Evolutionary conservation across 2,888 invertebrate species (phyloP).

Genomic region (Cryptocephalus primarius): DNA sequence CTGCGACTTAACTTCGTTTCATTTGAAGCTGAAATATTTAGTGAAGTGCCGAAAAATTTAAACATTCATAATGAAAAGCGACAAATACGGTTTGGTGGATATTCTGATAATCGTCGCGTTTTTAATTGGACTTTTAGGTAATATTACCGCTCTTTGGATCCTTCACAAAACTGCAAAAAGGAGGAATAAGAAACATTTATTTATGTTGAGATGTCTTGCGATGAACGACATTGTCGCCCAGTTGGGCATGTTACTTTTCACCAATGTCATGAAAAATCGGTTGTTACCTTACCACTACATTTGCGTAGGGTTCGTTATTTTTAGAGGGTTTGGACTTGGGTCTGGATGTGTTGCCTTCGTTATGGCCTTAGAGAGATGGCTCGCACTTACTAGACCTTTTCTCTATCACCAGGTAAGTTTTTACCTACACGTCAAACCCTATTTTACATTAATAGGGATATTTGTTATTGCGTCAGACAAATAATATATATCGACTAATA

Average conservation of each 20-base stretch:
- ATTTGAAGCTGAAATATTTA: too few species aligned
- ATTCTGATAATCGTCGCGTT: constrained; percentile 31
- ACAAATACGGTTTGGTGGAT: background rate
- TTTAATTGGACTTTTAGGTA: constrained; percentile 60
- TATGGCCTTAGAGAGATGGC: constrained; percentile 80
- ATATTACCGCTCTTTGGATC: constrained; percentile 64
- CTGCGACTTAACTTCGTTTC: too few species aligned
- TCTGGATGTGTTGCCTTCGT: constrained; percentile 81
- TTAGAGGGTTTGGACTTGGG: constrained; percentile 74
- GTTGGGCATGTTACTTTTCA: constrained; percentile 64
- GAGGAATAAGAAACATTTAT: constrained; percentile 68
- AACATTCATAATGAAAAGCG: background rate
- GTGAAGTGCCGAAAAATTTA: too few species aligned
- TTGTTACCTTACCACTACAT: constrained; percentile 39
- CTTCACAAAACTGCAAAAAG: constrained; percentile 59
- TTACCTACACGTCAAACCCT: background rate
- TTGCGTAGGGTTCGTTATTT: constrained; percentile 59
- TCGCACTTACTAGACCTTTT: constrained; percentile 78
- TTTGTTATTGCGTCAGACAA: background rate
- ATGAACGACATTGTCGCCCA: constrained; percentile 70
- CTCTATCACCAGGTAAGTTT: constrained; percentile 71
- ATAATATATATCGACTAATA: background rate
- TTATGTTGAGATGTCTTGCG: constrained; percentile 68
- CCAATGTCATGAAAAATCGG: constrained; percentile 45
- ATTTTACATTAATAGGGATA: background rate